A percentile compares a stretch with the other conserved stretches of the same genome.
Evolutionary conservation across 2,888 invertebrate species (phyloP).

Genomic region (Polyommatus icarus): DNA sequence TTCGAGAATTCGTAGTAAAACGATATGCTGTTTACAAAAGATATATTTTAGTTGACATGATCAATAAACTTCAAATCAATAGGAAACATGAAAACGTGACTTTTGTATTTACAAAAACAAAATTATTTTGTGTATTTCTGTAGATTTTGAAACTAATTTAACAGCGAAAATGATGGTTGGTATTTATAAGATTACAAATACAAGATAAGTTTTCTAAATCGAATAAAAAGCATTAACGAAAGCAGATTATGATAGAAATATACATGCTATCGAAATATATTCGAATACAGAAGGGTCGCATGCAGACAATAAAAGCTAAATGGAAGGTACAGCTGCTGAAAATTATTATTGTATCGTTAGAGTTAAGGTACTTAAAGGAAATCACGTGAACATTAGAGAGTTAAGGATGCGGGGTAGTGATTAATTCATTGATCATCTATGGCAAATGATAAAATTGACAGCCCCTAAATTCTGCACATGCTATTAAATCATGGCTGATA

Average conservation of each 20-base stretch:
- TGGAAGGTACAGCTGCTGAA: constrained; percentile 50
- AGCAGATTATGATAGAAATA: constrained; percentile 42
- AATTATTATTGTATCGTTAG: constrained; percentile 45
- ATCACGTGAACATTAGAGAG: constrained; percentile 52
- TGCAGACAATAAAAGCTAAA: constrained; percentile 48
- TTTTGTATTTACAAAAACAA: background rate
- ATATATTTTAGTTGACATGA: constrained; percentile 13
- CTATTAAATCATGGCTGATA: background rate
- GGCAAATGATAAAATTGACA: constrained; percentile 7
- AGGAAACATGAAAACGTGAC: background rate
- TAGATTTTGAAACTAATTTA: background rate
- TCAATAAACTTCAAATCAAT: background rate
- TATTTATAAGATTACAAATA: background rate
- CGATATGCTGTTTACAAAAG: constrained; percentile 78
- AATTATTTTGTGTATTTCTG: background rate
- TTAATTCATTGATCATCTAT: constrained; percentile 7
- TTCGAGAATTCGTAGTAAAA: constrained; percentile 93
- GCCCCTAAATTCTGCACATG: background rate
- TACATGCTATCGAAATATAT: constrained; percentile 35
- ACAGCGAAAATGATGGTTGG: background rate
- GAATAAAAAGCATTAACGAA: constrained; percentile 36
- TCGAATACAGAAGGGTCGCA: constrained; percentile 39
- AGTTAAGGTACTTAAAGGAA: constrained; percentile 53
- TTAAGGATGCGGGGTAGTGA: constrained; percentile 42
- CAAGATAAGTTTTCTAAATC: background rate